phyloP scores from a whole-genome alignment of 2,888 invertebrate genomes.

The Imbricaverruca yamaguchii region DNA sequence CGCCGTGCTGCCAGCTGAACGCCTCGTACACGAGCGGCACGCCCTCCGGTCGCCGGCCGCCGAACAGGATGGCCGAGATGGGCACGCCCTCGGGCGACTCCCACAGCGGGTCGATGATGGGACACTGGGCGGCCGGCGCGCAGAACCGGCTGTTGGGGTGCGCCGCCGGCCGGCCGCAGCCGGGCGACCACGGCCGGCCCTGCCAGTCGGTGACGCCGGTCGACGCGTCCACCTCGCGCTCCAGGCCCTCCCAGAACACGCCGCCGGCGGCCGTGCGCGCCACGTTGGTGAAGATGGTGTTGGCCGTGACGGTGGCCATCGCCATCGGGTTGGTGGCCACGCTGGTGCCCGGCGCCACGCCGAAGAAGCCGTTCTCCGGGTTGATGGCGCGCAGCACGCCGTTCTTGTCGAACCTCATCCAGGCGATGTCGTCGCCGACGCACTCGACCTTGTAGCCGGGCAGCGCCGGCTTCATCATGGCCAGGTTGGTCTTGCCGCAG shows the following conservation, averaged over 20 bases:
- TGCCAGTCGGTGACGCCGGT: conserved; percentile 26
- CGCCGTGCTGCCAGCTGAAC: conserved; percentile 87
- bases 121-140: conserved; percentile 91
- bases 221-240: conserved; percentile 52
- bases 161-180: conserved; percentile 65
- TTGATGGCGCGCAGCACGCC: conserved; percentile 92
- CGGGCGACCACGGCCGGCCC: conserved; percentile 34
- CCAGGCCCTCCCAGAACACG: conserved; percentile 97
- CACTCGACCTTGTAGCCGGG: conserved; percentile 79
- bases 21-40: conserved; percentile 92
- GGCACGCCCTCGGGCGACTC: conserved; percentile 83
- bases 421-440: conserved; percentile 97
- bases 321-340: conserved; percentile 89
- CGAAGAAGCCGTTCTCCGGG: conserved; percentile 97
- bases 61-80: conserved; percentile 92
- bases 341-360: conserved; percentile 95
- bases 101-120: conserved; percentile 66
- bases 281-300: conserved; percentile 96
- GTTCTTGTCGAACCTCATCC: conserved; percentile 88
- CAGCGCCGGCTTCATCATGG: conserved; percentile 90
- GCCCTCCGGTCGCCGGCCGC: conserved; percentile 86
- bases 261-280: conserved; percentile 92
- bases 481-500: conserved; percentile 98
- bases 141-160: conserved; percentile 99
- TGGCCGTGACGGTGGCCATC: conserved; percentile 81